Evolutionary conservation across 1,140 invertebrate species (phyloP).

Genomic region (Anastrepha ludens): DNA sequence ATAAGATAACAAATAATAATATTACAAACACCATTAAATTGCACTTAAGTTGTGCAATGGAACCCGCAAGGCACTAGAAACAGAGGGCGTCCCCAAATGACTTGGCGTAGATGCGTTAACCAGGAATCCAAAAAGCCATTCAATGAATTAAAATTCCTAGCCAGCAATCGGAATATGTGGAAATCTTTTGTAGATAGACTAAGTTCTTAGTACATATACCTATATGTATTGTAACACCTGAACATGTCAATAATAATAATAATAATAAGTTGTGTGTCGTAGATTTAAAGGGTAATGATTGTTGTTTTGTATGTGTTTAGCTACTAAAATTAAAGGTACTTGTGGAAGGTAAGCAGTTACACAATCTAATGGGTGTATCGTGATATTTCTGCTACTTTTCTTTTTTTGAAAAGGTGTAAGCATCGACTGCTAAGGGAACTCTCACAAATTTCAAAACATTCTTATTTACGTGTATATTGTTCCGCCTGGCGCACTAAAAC

Average conservation of each 20-base stretch:
- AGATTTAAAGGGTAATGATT: background rate
- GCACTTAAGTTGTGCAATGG: background rate
- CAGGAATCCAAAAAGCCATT: no score
- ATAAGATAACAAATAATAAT: no score
- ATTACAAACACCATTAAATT: constrained; percentile 2
- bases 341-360: background rate
- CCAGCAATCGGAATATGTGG: no score
- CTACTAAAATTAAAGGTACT: constrained; percentile 13
- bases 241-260: no score
- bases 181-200: no score
- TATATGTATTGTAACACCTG: no score
- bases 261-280: background rate
- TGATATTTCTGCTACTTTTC: background rate
- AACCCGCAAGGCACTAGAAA: no score
- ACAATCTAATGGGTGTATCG: background rate
- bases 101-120: no score
- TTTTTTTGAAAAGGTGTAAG: background rate
- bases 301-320: background rate
- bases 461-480: constrained; percentile 69
- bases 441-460: background rate
- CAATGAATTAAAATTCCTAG: no score
- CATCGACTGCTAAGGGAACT: background rate
- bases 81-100: no score
- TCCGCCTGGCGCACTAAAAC: constrained; percentile 76
- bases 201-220: no score